phyloP scores from a whole-genome alignment of 2,113 vertebrate species.

The Nycticorax nycticorax region DNA sequence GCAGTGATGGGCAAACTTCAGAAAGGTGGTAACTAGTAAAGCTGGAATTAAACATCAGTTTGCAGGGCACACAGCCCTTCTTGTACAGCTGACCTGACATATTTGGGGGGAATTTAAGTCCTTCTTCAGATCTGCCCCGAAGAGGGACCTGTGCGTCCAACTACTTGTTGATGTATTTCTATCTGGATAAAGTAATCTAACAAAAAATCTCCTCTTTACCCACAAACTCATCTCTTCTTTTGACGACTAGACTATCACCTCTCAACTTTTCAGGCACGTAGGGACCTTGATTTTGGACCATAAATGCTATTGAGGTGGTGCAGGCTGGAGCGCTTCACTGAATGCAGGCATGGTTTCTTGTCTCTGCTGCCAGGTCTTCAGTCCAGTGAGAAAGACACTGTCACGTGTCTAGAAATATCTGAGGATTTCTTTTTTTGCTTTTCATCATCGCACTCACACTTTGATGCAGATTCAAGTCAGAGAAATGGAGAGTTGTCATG shows the following conservation, averaged over 20 bases:
- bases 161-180: not conserved
- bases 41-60: not conserved
- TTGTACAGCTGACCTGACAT: not conserved
- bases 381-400: not conserved
- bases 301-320: not conserved
- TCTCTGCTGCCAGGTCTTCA: not conserved
- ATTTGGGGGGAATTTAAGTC: not conserved
- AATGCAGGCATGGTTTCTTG: not conserved
- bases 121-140: not conserved
- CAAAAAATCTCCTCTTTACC: not conserved
- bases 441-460: not conserved
- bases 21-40: not conserved
- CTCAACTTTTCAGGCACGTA: not conserved
- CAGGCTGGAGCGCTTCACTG: accelerated
- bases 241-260: not conserved
- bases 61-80: not conserved
- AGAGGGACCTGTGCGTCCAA: not conserved
- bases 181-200: not conserved
- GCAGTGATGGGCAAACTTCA: not conserved
- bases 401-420: not conserved
- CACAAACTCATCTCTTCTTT: not conserved
- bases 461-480: not conserved
- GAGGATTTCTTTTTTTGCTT: not conserved
- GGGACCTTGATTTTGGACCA: not conserved
- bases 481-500: not conserved